Evolutionary conservation across 2,888 invertebrate species (phyloP).

Genomic region (Macrophya alboannulata): DNA sequence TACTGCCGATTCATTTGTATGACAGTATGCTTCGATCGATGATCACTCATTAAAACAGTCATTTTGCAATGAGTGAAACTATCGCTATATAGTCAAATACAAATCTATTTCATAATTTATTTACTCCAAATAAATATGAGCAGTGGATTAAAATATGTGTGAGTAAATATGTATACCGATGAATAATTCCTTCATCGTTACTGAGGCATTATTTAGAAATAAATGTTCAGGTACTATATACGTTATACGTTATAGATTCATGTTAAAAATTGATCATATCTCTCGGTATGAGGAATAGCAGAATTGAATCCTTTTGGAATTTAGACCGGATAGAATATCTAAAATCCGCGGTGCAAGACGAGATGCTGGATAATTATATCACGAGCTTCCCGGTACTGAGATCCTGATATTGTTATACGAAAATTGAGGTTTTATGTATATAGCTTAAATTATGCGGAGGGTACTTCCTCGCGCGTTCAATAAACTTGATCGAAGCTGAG

Average conservation of each 20-base stretch:
- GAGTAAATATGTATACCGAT: neutral
- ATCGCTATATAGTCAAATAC: neutral
- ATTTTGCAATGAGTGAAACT: neutral
- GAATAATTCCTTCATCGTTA: neutral
- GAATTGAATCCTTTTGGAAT: neutral
- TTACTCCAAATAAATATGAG: neutral
- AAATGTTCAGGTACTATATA: neutral
- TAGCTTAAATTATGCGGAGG: constrained; percentile 32
- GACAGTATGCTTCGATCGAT: neutral
- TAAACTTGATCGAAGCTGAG: constrained; percentile 27
- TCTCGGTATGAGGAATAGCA: neutral
- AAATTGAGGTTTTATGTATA: constrained; percentile 16
- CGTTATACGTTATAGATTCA: neutral
- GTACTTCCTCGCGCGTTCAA: constrained; percentile 32
- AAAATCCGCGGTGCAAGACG: neutral
- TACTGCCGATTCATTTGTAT: neutral
- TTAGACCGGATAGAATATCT: neutral
- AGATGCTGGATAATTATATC: constrained; percentile 21
- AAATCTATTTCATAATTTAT: neutral
- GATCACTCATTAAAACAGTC: neutral
- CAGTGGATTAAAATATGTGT: no score
- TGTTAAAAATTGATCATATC: neutral
- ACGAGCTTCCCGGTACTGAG: constrained; percentile 25
- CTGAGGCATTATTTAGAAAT: neutral
- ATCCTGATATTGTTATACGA: neutral